These are phyloP conservation scores for Alethe diademata DNA, from an alignment of 2,113 vertebrate species.

Conservation along the genomic window DNA sequence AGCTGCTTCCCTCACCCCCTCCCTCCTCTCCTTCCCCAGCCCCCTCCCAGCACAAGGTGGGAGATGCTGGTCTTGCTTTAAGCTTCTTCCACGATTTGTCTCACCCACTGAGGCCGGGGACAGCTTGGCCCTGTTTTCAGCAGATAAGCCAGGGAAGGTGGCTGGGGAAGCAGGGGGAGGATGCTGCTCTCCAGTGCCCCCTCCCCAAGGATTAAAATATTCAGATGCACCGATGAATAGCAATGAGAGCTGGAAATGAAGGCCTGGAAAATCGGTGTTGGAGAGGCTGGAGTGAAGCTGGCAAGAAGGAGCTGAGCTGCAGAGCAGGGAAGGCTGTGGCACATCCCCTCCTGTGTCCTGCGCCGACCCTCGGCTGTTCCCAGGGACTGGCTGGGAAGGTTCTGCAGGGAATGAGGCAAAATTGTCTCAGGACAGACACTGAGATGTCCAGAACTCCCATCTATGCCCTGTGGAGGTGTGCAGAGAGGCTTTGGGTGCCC, in stretches of 20 bases:
- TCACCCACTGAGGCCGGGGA: background rate
- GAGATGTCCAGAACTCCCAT: background rate
- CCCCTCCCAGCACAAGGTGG: background rate
- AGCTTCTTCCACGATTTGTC: slow-evolving; percentile 29
- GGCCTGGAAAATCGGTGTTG: background rate
- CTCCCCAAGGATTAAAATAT: slow-evolving; percentile 17
- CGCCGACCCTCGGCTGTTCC: background rate
- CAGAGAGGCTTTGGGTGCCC: background rate
- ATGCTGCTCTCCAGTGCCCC: background rate
- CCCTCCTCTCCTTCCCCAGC: background rate
- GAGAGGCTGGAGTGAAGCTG: background rate
- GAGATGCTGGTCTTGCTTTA: slow-evolving; percentile 21
- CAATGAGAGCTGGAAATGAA: background rate
- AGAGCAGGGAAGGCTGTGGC: fast-evolving
- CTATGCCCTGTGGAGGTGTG: fast-evolving
- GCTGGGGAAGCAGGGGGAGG: background rate
- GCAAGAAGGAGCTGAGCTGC: background rate
- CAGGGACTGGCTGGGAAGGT: background rate
- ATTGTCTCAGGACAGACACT: fast-evolving
- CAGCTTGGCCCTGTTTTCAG: background rate
- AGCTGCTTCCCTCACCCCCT: slow-evolving; percentile 12
- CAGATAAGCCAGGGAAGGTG: slow-evolving; percentile 35
- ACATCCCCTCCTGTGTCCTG: background rate
- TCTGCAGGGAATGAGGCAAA: background rate
- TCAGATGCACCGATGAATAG: slow-evolving; percentile 7